Base-by-base conservation (phyloP, 2,113 vertebrate species). In the Platichthys flesus region DNA sequence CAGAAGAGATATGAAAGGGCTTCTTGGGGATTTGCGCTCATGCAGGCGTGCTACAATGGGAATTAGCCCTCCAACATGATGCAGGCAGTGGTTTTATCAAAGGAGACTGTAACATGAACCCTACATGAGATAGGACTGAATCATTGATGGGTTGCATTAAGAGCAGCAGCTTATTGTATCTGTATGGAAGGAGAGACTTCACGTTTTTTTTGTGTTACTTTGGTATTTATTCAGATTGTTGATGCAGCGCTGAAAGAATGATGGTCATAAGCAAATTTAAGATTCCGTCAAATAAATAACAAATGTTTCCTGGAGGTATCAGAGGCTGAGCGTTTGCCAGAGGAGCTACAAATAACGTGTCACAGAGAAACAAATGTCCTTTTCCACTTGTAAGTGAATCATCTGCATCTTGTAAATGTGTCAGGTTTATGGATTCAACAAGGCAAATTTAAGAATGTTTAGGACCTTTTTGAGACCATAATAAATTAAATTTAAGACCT, bases 1-100 rank as follows among this genome's bases (percentile, higher is more conserved):
- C 67, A 81, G 85, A 77, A 88, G 74, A 88, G 57, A 67, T 74
- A 75, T 78, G 76, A 85, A 85, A 79, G 40, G 26, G 64, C 35
- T 69, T 90, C 72, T 59, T 79, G 71, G 35, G 85, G 81, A 71
- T 68, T 79, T 81, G 65, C 61, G 61, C 78, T 81, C 71, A 54
- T 75, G 74, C 68, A 31, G 74, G 74, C 61, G 64, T 49, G 69
- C 71, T 83, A 74, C 68, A 56, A 18, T 73, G 85, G 74, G 85
- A 88, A 88, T 90, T 81, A 90, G 56, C 71, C 80, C 61, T 62
- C 56, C 49, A 70, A 71, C 47, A 31, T 47, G 51, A 65, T 76
- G 42, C 72, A 84, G 42, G 61, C 60, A 60, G 71, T 76, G 71
- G 71, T 82, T 83, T 20, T 51, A 83, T 83, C 62, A 77, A 83